These are phyloP conservation scores for Cryptomyrus ogoouensis DNA, from an alignment of 2,113 vertebrate genomes.

Conservation along the genomic window DNA sequence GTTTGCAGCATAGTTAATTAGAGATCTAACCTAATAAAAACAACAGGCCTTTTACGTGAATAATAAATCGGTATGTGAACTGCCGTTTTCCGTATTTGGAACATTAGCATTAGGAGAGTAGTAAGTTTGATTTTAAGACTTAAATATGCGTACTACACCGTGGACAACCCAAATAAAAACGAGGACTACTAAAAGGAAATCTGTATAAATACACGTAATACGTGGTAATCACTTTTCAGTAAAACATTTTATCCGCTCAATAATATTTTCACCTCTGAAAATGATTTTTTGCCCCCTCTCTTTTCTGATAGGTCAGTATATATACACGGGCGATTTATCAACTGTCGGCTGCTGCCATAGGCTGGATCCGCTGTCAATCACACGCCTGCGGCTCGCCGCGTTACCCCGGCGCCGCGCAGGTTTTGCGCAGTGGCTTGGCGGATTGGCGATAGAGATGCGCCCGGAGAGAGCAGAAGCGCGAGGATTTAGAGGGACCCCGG, in stretches of 20 bases:
- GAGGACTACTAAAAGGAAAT: background rate
- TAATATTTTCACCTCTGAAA: background rate
- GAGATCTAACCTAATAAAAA: background rate
- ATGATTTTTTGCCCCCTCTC: background rate
- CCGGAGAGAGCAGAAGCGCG: background rate
- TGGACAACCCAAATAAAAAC: background rate
- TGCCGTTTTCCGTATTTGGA: background rate
- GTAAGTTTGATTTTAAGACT: background rate
- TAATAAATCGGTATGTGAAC: background rate
- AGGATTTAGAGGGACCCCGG: background rate
- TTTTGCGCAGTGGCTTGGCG: conserved; percentile 22
- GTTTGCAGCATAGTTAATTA: background rate
- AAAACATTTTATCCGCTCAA: background rate
- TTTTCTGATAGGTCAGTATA: background rate
- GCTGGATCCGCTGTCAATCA: conserved; percentile 15
- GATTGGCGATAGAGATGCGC: conserved; percentile 12
- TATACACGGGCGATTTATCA: background rate
- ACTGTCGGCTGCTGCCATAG: conserved; percentile 23
- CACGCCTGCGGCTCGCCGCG: conserved; percentile 10
- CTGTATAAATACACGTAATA: background rate
- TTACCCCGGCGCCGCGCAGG: background rate
- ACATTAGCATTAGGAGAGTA: background rate
- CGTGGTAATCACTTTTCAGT: background rate
- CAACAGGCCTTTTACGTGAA: background rate
- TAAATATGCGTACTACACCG: background rate